These are phyloP conservation scores for Drosophila demipolita DNA, from an alignment of 2,888 invertebrate genomes.

Conservation along the genomic window DNA sequence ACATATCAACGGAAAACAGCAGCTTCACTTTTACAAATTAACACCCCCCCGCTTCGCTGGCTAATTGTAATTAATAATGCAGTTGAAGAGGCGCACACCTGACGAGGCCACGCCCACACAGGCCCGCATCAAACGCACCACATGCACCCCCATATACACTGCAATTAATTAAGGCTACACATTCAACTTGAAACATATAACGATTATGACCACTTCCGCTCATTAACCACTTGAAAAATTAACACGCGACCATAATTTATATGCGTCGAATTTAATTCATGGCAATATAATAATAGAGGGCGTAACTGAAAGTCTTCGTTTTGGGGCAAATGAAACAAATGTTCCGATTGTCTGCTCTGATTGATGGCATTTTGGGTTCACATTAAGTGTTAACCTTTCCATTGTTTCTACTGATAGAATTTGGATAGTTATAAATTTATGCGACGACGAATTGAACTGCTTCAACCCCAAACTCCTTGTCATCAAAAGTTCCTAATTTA, in stretches of 20 bases:
- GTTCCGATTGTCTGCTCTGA: slow-evolving; percentile 22
- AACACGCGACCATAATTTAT: slow-evolving; percentile 69
- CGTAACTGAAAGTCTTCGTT: slow-evolving; percentile 5
- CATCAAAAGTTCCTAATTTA: slow-evolving; percentile 57
- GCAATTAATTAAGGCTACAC: slow-evolving; percentile 60
- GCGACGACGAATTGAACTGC: slow-evolving; percentile 32
- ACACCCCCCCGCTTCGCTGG: slow-evolving; percentile 45
- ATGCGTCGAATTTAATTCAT: slow-evolving; percentile 33
- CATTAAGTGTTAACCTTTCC: slow-evolving; percentile 15
- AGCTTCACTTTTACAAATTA: slow-evolving; percentile 74
- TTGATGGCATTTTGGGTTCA: slow-evolving; percentile 24
- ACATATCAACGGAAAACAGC: slow-evolving; percentile 62
- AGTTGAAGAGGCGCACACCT: slow-evolving; percentile 51
- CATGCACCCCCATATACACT: slow-evolving; percentile 3
- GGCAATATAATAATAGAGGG: slow-evolving; percentile 29
- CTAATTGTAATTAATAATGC: slow-evolving; percentile 77
- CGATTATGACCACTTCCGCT: slow-evolving; percentile 75
- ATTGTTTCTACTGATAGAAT: slow-evolving; percentile 30
- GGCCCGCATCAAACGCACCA: background rate
- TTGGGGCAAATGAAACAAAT: background rate
- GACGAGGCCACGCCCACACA: slow-evolving; percentile 50
- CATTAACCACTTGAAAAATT: slow-evolving; percentile 78
- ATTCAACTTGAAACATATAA: slow-evolving; percentile 63
- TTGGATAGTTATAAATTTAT: slow-evolving; percentile 39
- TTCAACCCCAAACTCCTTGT: background rate